Evolutionary conservation across 2,888 invertebrate genomes (phyloP).

Genomic region (Sabatieria punctata): DNA sequence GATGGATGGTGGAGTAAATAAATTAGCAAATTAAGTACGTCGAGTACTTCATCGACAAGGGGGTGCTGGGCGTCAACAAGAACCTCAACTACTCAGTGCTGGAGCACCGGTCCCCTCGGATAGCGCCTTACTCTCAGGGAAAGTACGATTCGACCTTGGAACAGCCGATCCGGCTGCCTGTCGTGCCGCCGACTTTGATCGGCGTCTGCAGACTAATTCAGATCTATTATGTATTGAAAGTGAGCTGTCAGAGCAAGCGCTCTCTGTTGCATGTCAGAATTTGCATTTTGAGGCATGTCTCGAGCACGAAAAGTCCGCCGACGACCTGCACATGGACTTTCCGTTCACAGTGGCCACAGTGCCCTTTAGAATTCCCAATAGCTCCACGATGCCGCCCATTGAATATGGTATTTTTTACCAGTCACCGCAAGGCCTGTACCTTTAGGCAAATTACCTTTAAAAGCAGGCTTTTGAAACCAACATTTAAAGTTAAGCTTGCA

Average conservation of each 20-base stretch:
- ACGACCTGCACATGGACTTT: constrained; percentile 53
- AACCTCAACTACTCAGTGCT: constrained; percentile 50
- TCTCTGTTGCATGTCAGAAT: not conserved
- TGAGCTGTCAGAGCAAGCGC: constrained; percentile 25
- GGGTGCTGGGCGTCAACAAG: constrained; percentile 51
- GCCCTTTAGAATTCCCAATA: constrained; percentile 39
- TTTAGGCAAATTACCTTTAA: too few species aligned
- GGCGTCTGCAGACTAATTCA: constrained; percentile 53
- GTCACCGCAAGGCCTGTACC: too few species aligned
- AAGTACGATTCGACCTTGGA: constrained; percentile 43
- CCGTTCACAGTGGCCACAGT: constrained; percentile 58
- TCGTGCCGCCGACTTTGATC: constrained; percentile 54
- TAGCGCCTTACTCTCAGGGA: constrained; percentile 44
- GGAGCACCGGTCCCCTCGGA: constrained; percentile 50
- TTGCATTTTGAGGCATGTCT: constrained; percentile 44
- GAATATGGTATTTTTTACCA: constrained; percentile 29
- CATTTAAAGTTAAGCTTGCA: too few species aligned
- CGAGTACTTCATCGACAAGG: constrained; percentile 56
- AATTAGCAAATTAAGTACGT: constrained; percentile 42
- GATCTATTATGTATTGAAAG: constrained; percentile 55
- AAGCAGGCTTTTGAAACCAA: not conserved
- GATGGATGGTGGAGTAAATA: not conserved
- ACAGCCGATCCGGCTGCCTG: constrained; percentile 50
- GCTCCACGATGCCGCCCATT: constrained; percentile 24
- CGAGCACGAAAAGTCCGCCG: constrained; percentile 50